Percentiles rank a stretch among this genome's conserved stretches.
These are phyloP conservation scores for Danio choprae DNA, from an alignment of 2,797 vertebrate genomes.

Conservation along the genomic window DNA sequence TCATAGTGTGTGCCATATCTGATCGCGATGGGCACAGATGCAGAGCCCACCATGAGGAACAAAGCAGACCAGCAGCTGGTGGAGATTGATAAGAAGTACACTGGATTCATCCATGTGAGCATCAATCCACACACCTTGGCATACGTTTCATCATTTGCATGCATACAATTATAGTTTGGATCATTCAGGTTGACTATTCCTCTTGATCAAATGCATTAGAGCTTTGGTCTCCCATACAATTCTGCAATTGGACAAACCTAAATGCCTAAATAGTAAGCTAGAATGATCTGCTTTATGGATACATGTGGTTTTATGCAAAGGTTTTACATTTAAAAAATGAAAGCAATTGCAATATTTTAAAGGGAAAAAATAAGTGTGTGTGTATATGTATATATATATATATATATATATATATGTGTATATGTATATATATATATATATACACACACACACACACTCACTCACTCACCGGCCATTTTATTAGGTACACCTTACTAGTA, in stretches of 20 bases:
- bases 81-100: slow-evolving; percentile 99
- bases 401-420: too few species aligned
- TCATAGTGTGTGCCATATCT: slow-evolving; percentile 96
- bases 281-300: neutral
- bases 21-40: slow-evolving; percentile 98
- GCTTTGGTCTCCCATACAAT: too few species aligned
- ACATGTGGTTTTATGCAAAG: neutral
- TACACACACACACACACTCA: too few species aligned
- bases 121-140: neutral
- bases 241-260: too few species aligned
- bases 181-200: neutral
- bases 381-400: too few species aligned
- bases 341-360: too few species aligned
- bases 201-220: neutral
- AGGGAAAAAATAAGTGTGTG: too few species aligned
- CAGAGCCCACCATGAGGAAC: slow-evolving; percentile 96
- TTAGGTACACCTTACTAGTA: too few species aligned
- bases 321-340: neutral
- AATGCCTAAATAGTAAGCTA: neutral
- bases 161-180: neutral
- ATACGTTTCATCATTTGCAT: neutral
- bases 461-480: too few species aligned
- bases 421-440: too few species aligned
- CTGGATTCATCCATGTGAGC: slow-evolving; percentile 97
- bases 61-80: slow-evolving; percentile 96